These are phyloP conservation scores for Capra hircus DNA, from an alignment of 2,113 vertebrate genomes.

Conservation along the genomic window DNA sequence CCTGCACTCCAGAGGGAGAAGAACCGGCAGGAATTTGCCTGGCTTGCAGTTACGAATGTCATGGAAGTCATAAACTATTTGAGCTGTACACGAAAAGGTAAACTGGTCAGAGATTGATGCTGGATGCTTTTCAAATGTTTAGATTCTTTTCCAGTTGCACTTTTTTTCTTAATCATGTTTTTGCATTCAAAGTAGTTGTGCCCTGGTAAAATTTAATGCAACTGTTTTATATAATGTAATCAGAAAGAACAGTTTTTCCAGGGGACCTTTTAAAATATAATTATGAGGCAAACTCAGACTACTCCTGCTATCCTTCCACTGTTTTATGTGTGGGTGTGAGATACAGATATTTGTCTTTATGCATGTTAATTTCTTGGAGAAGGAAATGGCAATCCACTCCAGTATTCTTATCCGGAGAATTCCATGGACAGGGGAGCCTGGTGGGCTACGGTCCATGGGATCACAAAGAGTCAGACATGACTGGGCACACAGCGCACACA, in stretches of 20 bases:
- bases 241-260: not conserved
- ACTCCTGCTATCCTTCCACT: not conserved
- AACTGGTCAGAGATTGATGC: not conserved
- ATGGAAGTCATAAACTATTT: slow-evolving; percentile 91
- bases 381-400: not conserved
- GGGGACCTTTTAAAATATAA: not conserved
- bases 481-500: not conserved
- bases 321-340: not conserved
- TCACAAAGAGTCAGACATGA: not conserved
- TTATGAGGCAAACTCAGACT: not conserved
- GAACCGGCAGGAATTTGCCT: slow-evolving; percentile 93
- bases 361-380: not conserved
- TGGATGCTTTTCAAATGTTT: not conserved
- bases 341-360: not conserved
- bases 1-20: slow-evolving; percentile 86
- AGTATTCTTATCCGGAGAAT: not conserved
- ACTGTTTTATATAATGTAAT: not conserved
- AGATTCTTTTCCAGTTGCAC: not conserved
- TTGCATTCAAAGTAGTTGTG: not conserved
- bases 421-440: not conserved
- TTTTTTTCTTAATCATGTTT: slow-evolving; percentile 4
- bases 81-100: slow-evolving; percentile 97
- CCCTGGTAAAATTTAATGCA: not conserved
- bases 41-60: slow-evolving; percentile 94
- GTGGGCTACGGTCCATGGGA: not conserved